Conservation (phyloP, 2,888 invertebrate species). For the Drosophila demipolita region DNA sequence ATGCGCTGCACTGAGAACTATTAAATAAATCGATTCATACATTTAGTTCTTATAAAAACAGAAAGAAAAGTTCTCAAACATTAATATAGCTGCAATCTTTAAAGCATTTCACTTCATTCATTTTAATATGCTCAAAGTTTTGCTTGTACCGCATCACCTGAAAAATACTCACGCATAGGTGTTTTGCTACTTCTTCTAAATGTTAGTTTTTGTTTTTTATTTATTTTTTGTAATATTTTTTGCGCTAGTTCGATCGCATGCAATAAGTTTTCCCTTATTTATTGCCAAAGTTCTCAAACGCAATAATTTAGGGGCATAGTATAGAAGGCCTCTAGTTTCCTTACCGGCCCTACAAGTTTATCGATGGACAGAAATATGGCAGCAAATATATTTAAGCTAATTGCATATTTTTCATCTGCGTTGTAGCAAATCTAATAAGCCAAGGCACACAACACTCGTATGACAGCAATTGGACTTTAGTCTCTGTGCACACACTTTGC, state of each 20-base stretch:
- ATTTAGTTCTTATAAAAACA: background rate
- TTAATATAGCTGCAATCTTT: too few species aligned
- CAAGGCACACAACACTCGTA: conserved; percentile 7
- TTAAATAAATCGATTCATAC: background rate
- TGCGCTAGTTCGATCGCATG: conserved; percentile 23
- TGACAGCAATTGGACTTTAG: conserved; percentile 26
- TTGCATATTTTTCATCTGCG: conserved; percentile 50
- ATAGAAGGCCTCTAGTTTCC: background rate
- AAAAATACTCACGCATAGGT: conserved; percentile 14
- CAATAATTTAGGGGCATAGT: conserved; percentile 37
- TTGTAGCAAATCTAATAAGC: conserved; percentile 19
- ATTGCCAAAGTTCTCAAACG: conserved; percentile 51
- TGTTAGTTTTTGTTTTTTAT: background rate
- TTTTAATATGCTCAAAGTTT: background rate
- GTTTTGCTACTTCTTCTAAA: conserved; percentile 9
- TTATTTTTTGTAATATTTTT: background rate
- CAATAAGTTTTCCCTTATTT: conserved; percentile 52
- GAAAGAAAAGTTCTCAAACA: too few species aligned
- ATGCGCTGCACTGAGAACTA: conserved; percentile 11
- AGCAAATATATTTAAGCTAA: conserved; percentile 64
- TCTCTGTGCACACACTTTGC: conserved; percentile 21
- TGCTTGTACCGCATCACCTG: background rate
- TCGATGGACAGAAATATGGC: conserved; percentile 1
- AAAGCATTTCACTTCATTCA: background rate
- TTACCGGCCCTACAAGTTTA: conserved; percentile 1